Evolutionary conservation across 2,113 vertebrate species (phyloP), one percentile per base, ranked within the genome.

Genomic region (Apus apus): DNA sequence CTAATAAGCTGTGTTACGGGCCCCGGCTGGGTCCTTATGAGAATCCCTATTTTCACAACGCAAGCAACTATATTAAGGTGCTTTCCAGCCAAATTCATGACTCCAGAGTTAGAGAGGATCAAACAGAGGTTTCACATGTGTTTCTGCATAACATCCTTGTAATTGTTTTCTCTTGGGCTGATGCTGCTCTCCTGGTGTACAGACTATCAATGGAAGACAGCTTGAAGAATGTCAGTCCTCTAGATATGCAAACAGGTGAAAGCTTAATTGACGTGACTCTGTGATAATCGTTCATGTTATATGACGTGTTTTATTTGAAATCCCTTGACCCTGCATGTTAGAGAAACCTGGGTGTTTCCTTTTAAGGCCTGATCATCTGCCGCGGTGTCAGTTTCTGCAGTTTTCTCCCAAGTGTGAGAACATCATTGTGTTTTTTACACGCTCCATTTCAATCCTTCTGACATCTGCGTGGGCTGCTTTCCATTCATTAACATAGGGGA

Each of bases 381-480:
- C 20, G 2, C 0, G 0, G 85, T 91, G 76, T 92, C 62, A 53
- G 50, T 91, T 82, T 92, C 73, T 96, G 71, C 86, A 60, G 38
- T 87, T 92, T 87, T 86, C 66, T 75, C 86, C 89, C 80, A 56
- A 93, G 90, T 78, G 81, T 70, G 93, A 94, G 93, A 96, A 90
- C 77, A 93, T 88, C 62, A 68, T 76, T 96, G 84, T 96, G 56
- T 89, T 94, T 93, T 94, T 82, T 62, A 72, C 92, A 84, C 57
- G 77, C 78, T 93, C 89, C 90, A 70, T 93, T 97, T 94, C 95
- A 96, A 91, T 94, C 81, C 71, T 86, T 71, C 78, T 89, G 95
- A 95, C 92, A 94, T 96, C 91, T 96, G 94, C 17, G 3, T 93
- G 95, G 96, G 94, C 95, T 89, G 83, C 83, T 96, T 97, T 96